A percentile compares a stretch with the other conserved stretches of the same genome.
Evolutionary conservation across 1,140 invertebrate species (phyloP).

Genomic region (Diabrotica virgifera): DNA sequence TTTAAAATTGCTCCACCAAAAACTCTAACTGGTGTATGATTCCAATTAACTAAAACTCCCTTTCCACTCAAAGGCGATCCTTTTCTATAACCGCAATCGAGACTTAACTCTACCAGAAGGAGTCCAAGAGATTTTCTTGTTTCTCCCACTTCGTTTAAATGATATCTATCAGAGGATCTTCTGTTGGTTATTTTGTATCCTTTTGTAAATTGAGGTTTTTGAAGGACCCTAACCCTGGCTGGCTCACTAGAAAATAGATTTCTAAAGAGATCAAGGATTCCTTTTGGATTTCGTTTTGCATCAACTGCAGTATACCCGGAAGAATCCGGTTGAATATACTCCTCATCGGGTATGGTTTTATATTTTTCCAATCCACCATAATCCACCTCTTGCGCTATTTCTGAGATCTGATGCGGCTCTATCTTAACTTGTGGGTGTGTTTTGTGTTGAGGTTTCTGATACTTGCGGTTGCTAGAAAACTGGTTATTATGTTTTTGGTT

Average conservation of each 20-base stretch:
- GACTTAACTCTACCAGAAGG: constrained; percentile 51
- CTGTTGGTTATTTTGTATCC: not conserved
- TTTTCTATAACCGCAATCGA: constrained; percentile 50
- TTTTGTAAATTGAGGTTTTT: not conserved
- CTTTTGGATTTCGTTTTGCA: not conserved
- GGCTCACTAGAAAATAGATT: constrained; percentile 3
- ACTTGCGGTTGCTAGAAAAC: not conserved
- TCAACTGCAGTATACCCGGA: not conserved
- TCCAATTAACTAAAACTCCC: constrained; percentile 55
- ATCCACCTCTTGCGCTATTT: not conserved
- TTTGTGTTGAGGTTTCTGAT: not conserved
- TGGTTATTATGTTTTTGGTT: constrained; percentile 7
- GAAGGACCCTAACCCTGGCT: constrained; percentile 3
- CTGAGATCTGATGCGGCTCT: not conserved
- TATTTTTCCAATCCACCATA: not conserved
- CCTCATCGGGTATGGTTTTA: not conserved
- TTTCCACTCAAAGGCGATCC: constrained; percentile 53
- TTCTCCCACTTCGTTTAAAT: not conserved
- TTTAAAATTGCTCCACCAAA: constrained; percentile 59
- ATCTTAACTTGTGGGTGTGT: too few relatives aligned
- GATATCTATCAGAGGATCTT: not conserved
- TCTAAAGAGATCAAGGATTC: constrained; percentile 7
- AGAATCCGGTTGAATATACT: not conserved
- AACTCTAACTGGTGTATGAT: constrained; percentile 53
- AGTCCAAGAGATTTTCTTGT: constrained; percentile 46